These are phyloP conservation scores for Gopherus evgoodei DNA, from an alignment of 2,113 vertebrate species.

Conservation along the genomic window DNA sequence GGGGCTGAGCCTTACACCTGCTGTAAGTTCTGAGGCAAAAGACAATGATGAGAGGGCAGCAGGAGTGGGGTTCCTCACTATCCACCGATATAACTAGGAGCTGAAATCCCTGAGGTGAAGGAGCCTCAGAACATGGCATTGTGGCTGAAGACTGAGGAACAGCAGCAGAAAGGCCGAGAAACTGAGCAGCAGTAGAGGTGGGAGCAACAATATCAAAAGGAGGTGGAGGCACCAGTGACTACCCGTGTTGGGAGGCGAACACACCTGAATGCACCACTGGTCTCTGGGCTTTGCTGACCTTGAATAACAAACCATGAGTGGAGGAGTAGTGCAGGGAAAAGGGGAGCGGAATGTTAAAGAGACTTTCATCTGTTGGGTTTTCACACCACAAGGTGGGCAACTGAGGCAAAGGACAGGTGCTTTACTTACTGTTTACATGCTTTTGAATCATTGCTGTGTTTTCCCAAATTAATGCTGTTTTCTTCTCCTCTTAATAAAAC, in stretches of 20 bases:
- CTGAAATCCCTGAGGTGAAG: not conserved
- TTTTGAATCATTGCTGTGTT: no score
- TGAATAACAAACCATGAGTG: no score
- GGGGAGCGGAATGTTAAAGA: not conserved
- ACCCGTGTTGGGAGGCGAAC: no score
- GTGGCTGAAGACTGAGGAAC: not conserved
- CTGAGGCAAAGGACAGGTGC: no score
- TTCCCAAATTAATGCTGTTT: no score
- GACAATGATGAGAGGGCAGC: not conserved
- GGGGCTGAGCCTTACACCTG: not conserved
- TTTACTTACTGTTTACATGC: no score
- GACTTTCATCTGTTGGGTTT: not conserved
- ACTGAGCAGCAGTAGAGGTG: no score
- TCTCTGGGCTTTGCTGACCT: no score
- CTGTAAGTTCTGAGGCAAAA: not conserved
- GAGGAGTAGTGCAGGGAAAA: not conserved
- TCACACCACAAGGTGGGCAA: not conserved
- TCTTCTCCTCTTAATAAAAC: no score
- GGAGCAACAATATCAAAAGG: not conserved
- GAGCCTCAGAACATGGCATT: not conserved
- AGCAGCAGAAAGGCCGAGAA: no score
- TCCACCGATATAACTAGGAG: not conserved
- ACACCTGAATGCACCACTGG: no score
- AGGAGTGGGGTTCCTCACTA: not conserved
- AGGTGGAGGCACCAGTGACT: not conserved